phyloP scores from a whole-genome alignment of 2,113 vertebrate species.

The Lagopus leucura region DNA sequence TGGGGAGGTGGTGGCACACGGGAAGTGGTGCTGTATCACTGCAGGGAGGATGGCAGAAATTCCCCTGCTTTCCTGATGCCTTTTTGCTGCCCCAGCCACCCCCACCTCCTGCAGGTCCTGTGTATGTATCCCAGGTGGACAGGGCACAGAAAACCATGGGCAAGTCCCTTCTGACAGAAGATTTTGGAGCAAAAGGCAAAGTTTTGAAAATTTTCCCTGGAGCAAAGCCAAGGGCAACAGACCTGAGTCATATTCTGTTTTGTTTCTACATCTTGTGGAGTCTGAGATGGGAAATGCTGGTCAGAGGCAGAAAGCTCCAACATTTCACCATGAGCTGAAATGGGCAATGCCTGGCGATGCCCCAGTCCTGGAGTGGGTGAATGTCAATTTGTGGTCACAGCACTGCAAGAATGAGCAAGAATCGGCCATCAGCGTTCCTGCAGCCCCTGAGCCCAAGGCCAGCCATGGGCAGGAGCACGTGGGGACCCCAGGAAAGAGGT shows the following conservation, averaged over 20 bases:
- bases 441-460: not conserved
- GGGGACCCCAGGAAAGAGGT: not conserved
- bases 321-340: not conserved
- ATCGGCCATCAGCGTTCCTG: not conserved
- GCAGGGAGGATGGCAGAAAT: not conserved
- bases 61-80: not conserved
- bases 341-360: not conserved
- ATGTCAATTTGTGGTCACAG: not conserved
- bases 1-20: not conserved
- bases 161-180: not conserved
- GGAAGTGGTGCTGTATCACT: not conserved
- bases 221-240: not conserved
- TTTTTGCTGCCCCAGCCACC: not conserved
- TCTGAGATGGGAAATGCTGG: not conserved
- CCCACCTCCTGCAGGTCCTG: not conserved
- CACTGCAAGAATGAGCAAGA: not conserved
- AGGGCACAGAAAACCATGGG: not conserved
- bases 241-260: not conserved
- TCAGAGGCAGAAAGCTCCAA: not conserved
- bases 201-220: not conserved
- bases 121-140: not conserved
- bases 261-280: not conserved
- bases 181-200: not conserved
- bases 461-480: not conserved
- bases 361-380: not conserved